Evolutionary conservation across 2,888 invertebrate genomes (phyloP).

Genomic region (Gastracanthus pulcherrimus): DNA sequence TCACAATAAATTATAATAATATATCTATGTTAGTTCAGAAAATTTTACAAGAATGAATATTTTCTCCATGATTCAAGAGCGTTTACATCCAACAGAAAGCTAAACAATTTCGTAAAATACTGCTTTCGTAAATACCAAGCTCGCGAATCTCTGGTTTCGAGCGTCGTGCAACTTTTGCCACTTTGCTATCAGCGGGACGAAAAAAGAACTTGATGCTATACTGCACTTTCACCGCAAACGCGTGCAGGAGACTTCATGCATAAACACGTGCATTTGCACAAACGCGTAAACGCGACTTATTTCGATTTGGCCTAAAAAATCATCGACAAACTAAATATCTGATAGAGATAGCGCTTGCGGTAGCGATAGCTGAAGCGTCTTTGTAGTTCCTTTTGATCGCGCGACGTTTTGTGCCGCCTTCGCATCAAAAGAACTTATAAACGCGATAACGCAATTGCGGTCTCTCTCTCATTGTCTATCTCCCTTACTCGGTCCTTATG

Average conservation of each 20-base stretch:
- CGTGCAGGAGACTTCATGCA: background rate
- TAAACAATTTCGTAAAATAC: background rate
- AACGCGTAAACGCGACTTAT: background rate
- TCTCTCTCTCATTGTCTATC: background rate
- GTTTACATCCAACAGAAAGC: background rate
- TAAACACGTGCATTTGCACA: background rate
- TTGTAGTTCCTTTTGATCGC: background rate
- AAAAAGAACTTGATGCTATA: constrained; percentile 10
- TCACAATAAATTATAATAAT: too few relatives aligned
- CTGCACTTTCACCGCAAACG: constrained; percentile 22
- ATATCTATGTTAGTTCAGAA: too few relatives aligned
- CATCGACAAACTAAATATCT: background rate
- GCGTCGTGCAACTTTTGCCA: background rate
- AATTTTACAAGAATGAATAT: background rate
- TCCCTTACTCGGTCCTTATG: background rate
- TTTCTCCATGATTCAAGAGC: background rate
- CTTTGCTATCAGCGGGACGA: background rate
- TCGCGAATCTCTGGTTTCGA: background rate
- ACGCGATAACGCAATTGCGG: background rate
- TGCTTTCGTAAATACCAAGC: background rate
- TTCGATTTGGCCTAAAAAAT: background rate
- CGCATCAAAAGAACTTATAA: background rate
- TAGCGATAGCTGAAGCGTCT: background rate
- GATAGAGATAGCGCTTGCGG: background rate
- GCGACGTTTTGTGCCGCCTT: background rate